Evolutionary conservation across 2,113 vertebrate species (phyloP), one percentile per base, ranked within the genome.

Genomic region (Apeltes quadracus): DNA sequence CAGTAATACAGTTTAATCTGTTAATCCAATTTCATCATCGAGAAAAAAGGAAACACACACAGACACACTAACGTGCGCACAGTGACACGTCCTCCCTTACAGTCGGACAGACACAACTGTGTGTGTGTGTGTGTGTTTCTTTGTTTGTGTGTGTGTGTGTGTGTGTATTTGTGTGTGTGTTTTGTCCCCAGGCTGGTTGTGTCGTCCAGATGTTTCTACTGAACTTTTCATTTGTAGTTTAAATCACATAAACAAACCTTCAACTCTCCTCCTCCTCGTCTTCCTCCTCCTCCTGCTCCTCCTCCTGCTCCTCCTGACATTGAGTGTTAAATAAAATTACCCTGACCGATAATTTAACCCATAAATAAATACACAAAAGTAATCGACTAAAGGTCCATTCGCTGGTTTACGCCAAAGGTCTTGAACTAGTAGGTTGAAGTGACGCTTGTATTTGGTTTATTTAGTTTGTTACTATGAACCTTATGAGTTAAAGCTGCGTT

Each of bases 181-280:
- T 3, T 23, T 58, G 68, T 72, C 68, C 4, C 10, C 51, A 61
- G 73, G 82, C 61, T 51, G 41, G 29, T 59, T 69, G 54, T 65
- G 64, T 46, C 61, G 57, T 77, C 62, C 79, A 82, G 67, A 82
- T 82, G 83, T 85, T 76, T 82, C n/a, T 50, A 59, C 41, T 59
- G 67, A 71, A 18, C 50, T 43, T 36, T 65, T 65, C 63, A 74
- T 77, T 51, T 46, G 9, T 8, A 58, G 56, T 51, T 69, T 63
- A 79, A 76, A 68, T 55, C 29, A 71, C 5, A 61, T 38, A 62
- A 76, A 72, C 51, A 79, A 56, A 79, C 53, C 53, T 64, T 12
- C 69, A 63, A 25, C 63, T 76, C 44, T 44, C 58, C 63, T 64
- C 73, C 38, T 27, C 23, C 46, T 54, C 34, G 23, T 34, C 4